Evolutionary conservation across 2,888 invertebrate species (phyloP), one percentile per base, ranked within the genome.

Genomic region (Acrobasis consociella): DNA sequence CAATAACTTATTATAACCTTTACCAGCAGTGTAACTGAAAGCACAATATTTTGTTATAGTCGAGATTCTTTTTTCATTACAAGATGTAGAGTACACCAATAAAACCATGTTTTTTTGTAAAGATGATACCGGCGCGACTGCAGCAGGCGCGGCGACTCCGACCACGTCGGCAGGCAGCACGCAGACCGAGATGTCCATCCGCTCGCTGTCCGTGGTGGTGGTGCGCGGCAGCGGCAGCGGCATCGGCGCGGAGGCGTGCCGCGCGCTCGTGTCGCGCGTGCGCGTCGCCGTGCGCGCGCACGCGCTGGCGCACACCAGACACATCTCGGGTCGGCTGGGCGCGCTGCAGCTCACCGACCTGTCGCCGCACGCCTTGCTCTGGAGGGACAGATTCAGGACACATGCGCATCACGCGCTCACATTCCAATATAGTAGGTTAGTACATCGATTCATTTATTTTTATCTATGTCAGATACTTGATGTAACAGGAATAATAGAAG

Each of bases 361-460:
- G 62, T 96, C 97, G 10, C 94, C 95, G n/a, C 96, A 96, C 80
- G 96, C 97, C 1, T 89, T 93, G 74, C 93, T 96, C 51, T 98
- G 98, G 89, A 94, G 95, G 5, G 97, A 98, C 84, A 92, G 97
- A 64, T 97, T 98, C 81, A 82, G 96, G 46, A 97, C 97, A 5
- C 95, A 96, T 62, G 97, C 96, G 0, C 93, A 94, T 49, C 96
- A 97, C 78, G 98, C 97, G 5, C 91, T 98, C 66, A 95, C 95
- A 72, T 96, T 98, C 82, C 93, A 95, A 60, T 96, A 98, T 76
- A 76, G 77, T 56, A 83, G 91, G 91, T 60, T 9, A 10, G 16
- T 31, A 2, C 8, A 31, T 31, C 5, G 22, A 22, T 22, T 22
- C 2, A 22, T 22, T n/a, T n/a, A n/a, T n/a, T n/a, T 22, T 2